These are phyloP conservation scores for Sprattus sprattus DNA, from an alignment of 2,113 vertebrate genomes.

Conservation along the genomic window DNA sequence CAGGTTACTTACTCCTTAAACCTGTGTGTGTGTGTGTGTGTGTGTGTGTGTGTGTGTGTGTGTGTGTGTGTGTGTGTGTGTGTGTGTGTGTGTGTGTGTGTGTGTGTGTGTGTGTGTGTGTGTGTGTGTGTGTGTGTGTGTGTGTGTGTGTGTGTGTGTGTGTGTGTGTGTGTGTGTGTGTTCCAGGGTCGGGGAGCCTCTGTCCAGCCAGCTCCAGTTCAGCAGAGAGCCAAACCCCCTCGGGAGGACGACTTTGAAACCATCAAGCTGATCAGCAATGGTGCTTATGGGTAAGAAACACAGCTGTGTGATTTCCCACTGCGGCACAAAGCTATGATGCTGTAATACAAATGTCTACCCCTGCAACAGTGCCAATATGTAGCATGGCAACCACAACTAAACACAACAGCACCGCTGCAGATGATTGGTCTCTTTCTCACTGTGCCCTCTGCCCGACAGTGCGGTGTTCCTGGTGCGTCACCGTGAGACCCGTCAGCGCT, in stretches of 20 bases:
- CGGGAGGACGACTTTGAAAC: constrained; percentile 95
- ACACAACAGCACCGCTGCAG: no score
- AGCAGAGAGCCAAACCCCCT: constrained; percentile 83
- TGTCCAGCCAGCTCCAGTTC: constrained; percentile 60
- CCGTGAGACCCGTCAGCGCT: constrained; percentile 90
- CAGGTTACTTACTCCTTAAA: not conserved
- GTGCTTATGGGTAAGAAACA: constrained; percentile 87
- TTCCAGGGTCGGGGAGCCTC: constrained; percentile 77
- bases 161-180: constrained; percentile 29
- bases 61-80: no score
- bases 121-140: constrained; percentile 23
- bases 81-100: constrained; percentile 17
- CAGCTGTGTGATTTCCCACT: not conserved
- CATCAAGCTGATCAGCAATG: constrained; percentile 97
- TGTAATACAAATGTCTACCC: not conserved
- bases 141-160: constrained; percentile 17
- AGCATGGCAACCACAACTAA: not conserved
- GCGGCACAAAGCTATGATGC: no score
- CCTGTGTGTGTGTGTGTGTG: constrained; percentile 9
- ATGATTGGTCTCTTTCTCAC: no score
- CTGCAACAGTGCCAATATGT: not conserved
- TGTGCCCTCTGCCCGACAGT: constrained; percentile 58
- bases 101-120: constrained; percentile 29
- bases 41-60: no score
- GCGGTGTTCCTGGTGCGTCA: constrained; percentile 93